These are phyloP conservation scores for Rhincodon typus DNA, from an alignment of 2,797 vertebrate genomes.

Conservation along the genomic window DNA sequence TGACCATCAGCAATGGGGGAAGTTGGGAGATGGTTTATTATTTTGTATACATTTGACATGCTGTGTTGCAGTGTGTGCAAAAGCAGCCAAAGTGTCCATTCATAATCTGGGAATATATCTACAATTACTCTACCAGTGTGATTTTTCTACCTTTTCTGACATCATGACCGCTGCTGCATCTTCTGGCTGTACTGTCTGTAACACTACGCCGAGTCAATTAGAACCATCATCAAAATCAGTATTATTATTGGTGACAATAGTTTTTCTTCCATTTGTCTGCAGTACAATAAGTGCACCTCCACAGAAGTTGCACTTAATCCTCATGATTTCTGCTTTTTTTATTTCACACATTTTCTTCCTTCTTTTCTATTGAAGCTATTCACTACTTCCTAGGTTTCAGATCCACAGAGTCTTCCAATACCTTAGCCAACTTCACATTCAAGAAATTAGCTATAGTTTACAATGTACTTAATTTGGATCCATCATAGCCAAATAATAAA, in stretches of 20 bases:
- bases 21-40: not conserved
- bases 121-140: not conserved
- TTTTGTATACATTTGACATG: not conserved
- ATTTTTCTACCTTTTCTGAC: not conserved
- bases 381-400: not conserved
- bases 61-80: not conserved
- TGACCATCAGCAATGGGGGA: not conserved
- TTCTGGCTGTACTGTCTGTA: too few relatives aligned
- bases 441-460: not conserved
- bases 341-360: not conserved
- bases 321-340: not conserved
- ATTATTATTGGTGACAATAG: not conserved
- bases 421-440: not conserved
- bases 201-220: not conserved
- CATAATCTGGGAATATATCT: not conserved
- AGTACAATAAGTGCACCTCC: not conserved
- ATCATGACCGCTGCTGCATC: not conserved
- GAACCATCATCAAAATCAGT: not conserved
- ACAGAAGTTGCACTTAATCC: not conserved
- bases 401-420: not conserved
- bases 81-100: not conserved
- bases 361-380: not conserved
- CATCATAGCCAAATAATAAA: not conserved
- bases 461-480: not conserved
- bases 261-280: not conserved